Evolutionary conservation across 2,113 vertebrate species (phyloP).

Genomic region (Varanus komodoensis): DNA sequence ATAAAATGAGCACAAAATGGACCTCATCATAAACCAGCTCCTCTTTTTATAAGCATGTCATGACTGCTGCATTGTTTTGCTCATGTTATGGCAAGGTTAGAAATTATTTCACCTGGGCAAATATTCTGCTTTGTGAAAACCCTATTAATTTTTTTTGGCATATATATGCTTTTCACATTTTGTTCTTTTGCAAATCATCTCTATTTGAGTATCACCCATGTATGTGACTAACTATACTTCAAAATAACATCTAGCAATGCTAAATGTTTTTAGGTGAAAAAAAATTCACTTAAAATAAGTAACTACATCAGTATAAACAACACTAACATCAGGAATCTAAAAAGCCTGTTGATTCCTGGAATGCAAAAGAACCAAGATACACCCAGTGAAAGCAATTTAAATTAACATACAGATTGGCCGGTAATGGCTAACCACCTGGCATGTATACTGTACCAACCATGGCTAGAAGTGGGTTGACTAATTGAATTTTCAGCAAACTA

Average conservation of each 20-base stretch:
- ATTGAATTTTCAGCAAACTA: background rate
- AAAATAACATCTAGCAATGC: background rate
- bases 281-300: background rate
- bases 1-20: too few species aligned
- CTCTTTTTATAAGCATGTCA: background rate
- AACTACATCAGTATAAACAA: conserved; percentile 16
- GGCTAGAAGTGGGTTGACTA: background rate
- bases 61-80: background rate
- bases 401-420: conserved; percentile 23
- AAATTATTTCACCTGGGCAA: background rate
- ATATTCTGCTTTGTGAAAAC: background rate
- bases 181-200: background rate
- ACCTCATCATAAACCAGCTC: background rate
- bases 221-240: background rate
- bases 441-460: conserved; percentile 14
- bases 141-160: background rate
- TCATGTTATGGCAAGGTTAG: background rate
- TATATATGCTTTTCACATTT: background rate
- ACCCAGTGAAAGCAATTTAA: conserved; percentile 65
- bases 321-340: conserved; percentile 27
- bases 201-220: background rate
- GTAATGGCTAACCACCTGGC: conserved; percentile 50
- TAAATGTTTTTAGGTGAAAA: too few species aligned
- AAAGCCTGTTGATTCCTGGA: conserved; percentile 5
- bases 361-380: conserved; percentile 40